Evolutionary conservation across 2,797 vertebrate species (phyloP).

Genomic region (Pelodytes ibericus): DNA sequence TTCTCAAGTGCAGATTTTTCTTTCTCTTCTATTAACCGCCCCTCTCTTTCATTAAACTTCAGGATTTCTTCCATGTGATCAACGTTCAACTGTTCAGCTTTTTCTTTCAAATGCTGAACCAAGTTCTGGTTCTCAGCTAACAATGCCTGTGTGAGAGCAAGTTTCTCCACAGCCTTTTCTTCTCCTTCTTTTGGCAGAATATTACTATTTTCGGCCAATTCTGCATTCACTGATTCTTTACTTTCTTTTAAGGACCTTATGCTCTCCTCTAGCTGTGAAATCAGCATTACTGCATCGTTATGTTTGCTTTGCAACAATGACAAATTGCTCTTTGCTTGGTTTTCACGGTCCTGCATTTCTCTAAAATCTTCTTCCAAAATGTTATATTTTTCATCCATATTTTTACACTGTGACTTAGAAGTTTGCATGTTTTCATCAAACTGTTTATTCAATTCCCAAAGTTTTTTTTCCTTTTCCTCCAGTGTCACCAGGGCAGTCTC

Average conservation of each 20-base stretch:
- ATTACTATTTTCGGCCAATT: constrained; percentile 66
- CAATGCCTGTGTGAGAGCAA: constrained; percentile 71
- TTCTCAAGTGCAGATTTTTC: constrained; percentile 65
- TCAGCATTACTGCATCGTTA: constrained; percentile 73
- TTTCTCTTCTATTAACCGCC: constrained; percentile 64
- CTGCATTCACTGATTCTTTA: constrained; percentile 72
- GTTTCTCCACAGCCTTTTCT: constrained; percentile 76
- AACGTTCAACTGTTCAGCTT: constrained; percentile 80
- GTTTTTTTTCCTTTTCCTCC: constrained; percentile 75
- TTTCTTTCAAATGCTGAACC: constrained; percentile 81
- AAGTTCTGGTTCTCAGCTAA: constrained; percentile 77
- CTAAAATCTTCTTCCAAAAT: constrained; percentile 77
- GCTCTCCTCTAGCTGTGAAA: constrained; percentile 76
- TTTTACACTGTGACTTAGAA: constrained; percentile 69
- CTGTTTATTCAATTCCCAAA: constrained; percentile 73
- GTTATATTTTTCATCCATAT: constrained; percentile 71
- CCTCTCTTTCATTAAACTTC: constrained; percentile 75
- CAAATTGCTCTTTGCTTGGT: constrained; percentile 71
- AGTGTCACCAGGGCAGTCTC: constrained; percentile 65
- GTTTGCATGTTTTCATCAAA: constrained; percentile 77
- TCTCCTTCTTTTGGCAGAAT: constrained; percentile 74
- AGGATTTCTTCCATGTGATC: constrained; percentile 79
- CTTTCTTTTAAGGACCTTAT: constrained; percentile 72
- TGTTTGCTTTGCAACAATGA: constrained; percentile 76
- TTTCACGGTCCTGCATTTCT: constrained; percentile 79